Percentiles rank a stretch among this genome's conserved stretches.
These are phyloP conservation scores for Meteorus sp. DNA, from an alignment of 1,140 invertebrate genomes.

Conservation along the genomic window DNA sequence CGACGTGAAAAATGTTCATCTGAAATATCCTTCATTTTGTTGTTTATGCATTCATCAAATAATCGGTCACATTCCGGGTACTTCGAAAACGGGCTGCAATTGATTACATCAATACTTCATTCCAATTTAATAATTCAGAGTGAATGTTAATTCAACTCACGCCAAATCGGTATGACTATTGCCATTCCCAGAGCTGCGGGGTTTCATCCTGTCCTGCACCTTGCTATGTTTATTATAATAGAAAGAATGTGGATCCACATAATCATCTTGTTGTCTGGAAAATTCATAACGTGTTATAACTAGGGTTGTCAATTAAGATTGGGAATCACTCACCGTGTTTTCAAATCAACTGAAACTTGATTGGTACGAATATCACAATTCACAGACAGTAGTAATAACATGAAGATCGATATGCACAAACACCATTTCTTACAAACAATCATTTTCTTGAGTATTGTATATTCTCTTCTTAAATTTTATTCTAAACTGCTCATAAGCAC, in stretches of 20 bases:
- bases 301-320: background rate
- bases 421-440: background rate
- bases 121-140: background rate
- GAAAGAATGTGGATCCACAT: conserved; percentile 42
- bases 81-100: background rate
- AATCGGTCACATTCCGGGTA: background rate
- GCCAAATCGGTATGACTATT: conserved; percentile 9
- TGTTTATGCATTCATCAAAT: conserved; percentile 20
- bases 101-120: background rate
- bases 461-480: too few relatives aligned
- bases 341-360: background rate
- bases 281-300: background rate
- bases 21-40: conserved; percentile 10
- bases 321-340: background rate
- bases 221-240: conserved; percentile 33
- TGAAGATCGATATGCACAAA: background rate
- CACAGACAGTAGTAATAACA: background rate
- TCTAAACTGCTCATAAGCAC: too few relatives aligned
- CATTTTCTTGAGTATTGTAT: too few relatives aligned
- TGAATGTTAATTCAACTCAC: background rate
- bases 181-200: background rate
- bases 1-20: conserved; percentile 40
- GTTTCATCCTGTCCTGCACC: background rate
- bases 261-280: conserved; percentile 11
- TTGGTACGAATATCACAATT: background rate